Conservation (phyloP, 1,140 invertebrate genomes). For the Plectrocnemia conspersa region DNA sequence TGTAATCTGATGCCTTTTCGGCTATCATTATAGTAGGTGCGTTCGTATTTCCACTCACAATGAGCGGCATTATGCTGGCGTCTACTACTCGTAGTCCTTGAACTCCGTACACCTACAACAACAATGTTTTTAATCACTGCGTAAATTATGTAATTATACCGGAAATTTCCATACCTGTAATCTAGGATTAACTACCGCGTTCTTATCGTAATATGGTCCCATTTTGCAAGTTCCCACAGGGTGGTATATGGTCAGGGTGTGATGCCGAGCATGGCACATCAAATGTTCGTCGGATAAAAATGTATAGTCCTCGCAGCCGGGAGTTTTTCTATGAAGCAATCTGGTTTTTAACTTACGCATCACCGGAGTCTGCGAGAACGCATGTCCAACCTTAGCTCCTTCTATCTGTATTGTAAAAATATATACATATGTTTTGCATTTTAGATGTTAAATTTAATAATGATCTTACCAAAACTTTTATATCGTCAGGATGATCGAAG, state of each 20-base stretch:
- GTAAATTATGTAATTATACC: background rate
- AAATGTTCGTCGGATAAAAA: slow-evolving; percentile 60
- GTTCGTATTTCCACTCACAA: slow-evolving; percentile 78
- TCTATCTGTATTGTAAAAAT: slow-evolving; percentile 55
- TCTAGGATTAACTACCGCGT: slow-evolving; percentile 55
- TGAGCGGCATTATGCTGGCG: slow-evolving; percentile 84
- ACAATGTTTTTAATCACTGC: slow-evolving; percentile 32
- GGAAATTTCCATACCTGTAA: slow-evolving; percentile 40
- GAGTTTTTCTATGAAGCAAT: slow-evolving; percentile 58
- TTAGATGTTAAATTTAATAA: slow-evolving; percentile 16
- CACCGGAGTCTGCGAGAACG: slow-evolving; percentile 57
- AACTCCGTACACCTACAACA: slow-evolving; percentile 71
- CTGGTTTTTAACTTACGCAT: slow-evolving; percentile 60
- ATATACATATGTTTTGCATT: background rate
- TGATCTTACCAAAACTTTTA: slow-evolving; percentile 59
- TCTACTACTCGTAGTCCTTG: slow-evolving; percentile 79
- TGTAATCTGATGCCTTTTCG: slow-evolving; percentile 77
- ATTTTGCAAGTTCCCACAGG: slow-evolving; percentile 59
- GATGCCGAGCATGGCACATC: slow-evolving; percentile 48
- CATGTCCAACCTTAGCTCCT: slow-evolving; percentile 64
- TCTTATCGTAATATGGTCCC: slow-evolving; percentile 50
- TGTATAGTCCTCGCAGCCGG: slow-evolving; percentile 50
- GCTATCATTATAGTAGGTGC: slow-evolving; percentile 83
- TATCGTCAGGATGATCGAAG: slow-evolving; percentile 62
- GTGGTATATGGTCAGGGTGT: slow-evolving; percentile 48